Evolutionary conservation across 1,140 invertebrate species (phyloP).

Genomic region (Drosophila cardini): DNA sequence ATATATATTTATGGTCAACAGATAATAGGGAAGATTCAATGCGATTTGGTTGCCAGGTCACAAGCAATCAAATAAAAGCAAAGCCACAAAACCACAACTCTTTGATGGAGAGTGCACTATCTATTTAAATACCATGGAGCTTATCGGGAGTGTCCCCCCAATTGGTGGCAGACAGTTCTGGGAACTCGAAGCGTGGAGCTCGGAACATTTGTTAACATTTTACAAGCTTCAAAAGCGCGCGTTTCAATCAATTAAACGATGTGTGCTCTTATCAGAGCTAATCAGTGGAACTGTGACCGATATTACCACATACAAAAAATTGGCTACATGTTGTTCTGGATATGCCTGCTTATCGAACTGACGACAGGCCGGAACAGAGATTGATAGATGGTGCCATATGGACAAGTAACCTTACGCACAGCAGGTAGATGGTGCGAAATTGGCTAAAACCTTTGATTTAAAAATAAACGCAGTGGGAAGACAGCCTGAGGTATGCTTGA

Average conservation of each 20-base stretch:
- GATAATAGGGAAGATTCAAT: not conserved
- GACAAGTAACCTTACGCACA: not conserved
- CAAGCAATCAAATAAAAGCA: conserved; percentile 11
- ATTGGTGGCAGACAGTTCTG: conserved; percentile 4
- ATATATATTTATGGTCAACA: too few relatives aligned
- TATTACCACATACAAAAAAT: conserved; percentile 4
- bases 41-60: not conserved
- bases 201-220: conserved; percentile 48
- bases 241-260: conserved; percentile 26
- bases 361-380: not conserved
- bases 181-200: conserved; percentile 44
- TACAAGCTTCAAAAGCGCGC: conserved; percentile 16
- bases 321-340: not conserved
- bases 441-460: conserved; percentile 10
- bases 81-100: conserved; percentile 11
- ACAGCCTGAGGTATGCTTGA: conserved; percentile 17
- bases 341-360: conserved; percentile 12
- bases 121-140: conserved; percentile 5
- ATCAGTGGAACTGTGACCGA: conserved; percentile 47
- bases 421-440: not conserved
- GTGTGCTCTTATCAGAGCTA: conserved; percentile 26
- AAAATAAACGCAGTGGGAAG: conserved; percentile 44
- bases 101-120: conserved; percentile 26
- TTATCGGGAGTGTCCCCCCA: conserved; percentile 12
- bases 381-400: conserved; percentile 9